Evolutionary conservation across 2,113 vertebrate genomes (phyloP).

Genomic region (Apodemus sylvaticus): DNA sequence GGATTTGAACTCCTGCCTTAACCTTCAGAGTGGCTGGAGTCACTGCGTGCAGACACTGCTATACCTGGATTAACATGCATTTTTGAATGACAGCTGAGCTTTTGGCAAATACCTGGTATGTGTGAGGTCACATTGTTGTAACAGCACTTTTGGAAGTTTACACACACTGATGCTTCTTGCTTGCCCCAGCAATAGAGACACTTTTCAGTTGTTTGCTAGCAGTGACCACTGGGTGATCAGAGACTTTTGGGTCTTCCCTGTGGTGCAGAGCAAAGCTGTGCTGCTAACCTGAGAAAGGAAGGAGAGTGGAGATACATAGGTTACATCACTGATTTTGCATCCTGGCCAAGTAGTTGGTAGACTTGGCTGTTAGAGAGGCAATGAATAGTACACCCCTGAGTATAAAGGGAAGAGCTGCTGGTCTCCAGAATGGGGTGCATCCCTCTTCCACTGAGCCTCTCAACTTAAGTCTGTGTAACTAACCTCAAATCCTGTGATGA

Average conservation of each 20-base stretch:
- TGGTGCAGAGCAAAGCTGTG: background rate
- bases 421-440: background rate
- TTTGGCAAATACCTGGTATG: conserved; percentile 9
- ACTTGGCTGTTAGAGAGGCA: background rate
- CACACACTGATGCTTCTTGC: background rate
- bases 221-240: background rate
- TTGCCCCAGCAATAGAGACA: background rate
- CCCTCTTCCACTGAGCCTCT: background rate
- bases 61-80: background rate
- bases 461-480: background rate
- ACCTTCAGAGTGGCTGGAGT: background rate
- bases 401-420: background rate
- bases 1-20: background rate
- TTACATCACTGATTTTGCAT: background rate
- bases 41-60: background rate
- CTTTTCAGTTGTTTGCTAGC: background rate
- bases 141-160: background rate
- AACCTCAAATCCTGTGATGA: background rate
- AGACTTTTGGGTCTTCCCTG: background rate
- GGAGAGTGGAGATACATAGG: background rate
- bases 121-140: background rate
- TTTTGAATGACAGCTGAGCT: conserved; percentile 12
- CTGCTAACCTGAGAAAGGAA: background rate
- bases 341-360: background rate
- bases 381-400: background rate